These are phyloP conservation scores for Calcarius ornatus DNA, from an alignment of 2,113 vertebrate genomes.

Conservation along the genomic window DNA sequence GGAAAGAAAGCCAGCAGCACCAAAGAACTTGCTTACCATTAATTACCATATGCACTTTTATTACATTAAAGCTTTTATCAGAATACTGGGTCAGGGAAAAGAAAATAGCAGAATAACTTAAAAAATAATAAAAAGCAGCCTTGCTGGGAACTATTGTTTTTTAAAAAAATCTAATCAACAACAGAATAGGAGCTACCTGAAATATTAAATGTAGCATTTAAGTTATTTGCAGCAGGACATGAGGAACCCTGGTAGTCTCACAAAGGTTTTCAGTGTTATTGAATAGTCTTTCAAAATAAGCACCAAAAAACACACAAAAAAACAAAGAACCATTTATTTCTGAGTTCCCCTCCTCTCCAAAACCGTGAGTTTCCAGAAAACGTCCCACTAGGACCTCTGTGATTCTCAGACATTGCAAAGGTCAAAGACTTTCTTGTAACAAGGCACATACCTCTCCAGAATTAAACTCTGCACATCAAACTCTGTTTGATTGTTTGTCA, in stretches of 20 bases:
- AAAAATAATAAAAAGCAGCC: neutral
- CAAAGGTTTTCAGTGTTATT: neutral
- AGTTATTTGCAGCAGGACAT: neutral
- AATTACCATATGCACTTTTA: neutral
- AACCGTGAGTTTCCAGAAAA: neutral
- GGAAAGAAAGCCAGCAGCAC: neutral
- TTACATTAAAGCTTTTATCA: constrained; percentile 37
- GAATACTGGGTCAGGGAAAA: neutral
- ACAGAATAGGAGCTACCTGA: neutral
- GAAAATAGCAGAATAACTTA: constrained; percentile 12
- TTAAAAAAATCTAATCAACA: neutral
- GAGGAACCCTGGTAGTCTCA: neutral
- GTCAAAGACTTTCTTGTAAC: neutral
- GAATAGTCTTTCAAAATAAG: neutral
- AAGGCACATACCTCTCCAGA: neutral
- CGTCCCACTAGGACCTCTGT: neutral
- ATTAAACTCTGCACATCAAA: neutral
- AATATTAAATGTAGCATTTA: neutral
- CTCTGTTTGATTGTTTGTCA: neutral
- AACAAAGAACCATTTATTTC: neutral
- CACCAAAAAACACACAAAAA: neutral
- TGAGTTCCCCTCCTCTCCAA: neutral
- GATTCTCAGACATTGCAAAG: neutral
- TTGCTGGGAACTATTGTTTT: neutral
- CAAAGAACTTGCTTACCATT: neutral